A percentile compares a stretch with the other conserved stretches of the same genome.
Conservation (phyloP, 2,797 vertebrate genomes). For the Bovichtus diacanthus region DNA sequence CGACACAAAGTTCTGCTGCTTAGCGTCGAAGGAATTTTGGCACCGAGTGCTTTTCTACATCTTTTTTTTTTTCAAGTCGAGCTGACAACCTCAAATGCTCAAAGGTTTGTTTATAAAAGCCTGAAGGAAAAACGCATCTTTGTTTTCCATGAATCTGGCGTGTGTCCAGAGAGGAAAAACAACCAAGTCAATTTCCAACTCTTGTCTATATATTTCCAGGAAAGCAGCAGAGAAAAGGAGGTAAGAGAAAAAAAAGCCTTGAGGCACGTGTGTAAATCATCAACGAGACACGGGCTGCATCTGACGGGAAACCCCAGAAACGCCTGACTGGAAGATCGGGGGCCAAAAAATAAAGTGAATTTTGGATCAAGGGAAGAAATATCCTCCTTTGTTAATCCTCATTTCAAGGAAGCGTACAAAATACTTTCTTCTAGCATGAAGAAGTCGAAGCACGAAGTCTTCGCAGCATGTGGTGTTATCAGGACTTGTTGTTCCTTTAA, state of each 20-base stretch:
- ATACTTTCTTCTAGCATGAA: neutral
- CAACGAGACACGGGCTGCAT: neutral
- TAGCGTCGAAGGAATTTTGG: neutral
- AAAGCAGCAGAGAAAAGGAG: neutral
- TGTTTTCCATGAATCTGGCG: constrained; percentile 20
- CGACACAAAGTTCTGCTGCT: neutral
- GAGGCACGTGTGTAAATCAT: constrained; percentile 2
- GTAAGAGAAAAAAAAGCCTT: constrained; percentile 29
- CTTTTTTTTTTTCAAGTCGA: neutral
- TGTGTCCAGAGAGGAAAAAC: neutral
- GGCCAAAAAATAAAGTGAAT: constrained; percentile 16
- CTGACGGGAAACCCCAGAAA: constrained; percentile 26
- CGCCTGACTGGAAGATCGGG: constrained; percentile 10
- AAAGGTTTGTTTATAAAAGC: constrained; percentile 2
- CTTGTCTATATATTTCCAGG: constrained; percentile 5
- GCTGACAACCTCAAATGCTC: too few relatives aligned
- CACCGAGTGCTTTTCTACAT: neutral
- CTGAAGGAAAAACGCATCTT: neutral
- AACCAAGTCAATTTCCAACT: neutral
- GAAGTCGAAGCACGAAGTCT: too few relatives aligned
- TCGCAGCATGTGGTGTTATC: too few relatives aligned
- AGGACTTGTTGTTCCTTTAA: too few relatives aligned
- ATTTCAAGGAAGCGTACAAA: neutral
- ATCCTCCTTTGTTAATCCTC: neutral
- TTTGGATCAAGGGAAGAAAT: constrained; percentile 2